phyloP scores from a whole-genome alignment of 2,113 vertebrate species.

The Aix galericulata region DNA sequence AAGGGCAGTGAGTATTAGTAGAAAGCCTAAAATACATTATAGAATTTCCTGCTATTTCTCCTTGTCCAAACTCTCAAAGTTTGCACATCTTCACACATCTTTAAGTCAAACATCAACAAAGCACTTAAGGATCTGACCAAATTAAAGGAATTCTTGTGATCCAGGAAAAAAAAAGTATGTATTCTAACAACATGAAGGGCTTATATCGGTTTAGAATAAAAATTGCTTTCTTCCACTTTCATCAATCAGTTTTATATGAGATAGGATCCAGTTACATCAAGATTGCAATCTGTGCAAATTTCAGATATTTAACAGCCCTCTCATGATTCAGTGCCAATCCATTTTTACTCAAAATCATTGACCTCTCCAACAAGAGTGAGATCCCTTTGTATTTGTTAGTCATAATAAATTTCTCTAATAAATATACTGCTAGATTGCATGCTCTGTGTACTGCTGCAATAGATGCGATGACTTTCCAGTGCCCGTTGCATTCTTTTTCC shows the following conservation, averaged over 20 bases:
- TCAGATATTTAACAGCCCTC: background rate
- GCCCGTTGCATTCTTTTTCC: background rate
- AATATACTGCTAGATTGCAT: background rate
- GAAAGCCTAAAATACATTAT: background rate
- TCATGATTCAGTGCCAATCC: background rate
- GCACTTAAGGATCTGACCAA: background rate
- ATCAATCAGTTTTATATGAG: background rate
- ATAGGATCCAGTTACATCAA: background rate
- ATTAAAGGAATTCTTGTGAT: background rate
- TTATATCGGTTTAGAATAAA: background rate
- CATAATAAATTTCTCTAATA: background rate
- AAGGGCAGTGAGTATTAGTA: background rate
- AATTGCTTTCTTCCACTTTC: background rate
- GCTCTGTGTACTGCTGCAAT: background rate
- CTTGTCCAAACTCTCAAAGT: background rate
- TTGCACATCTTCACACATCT: background rate
- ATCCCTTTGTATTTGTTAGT: background rate
- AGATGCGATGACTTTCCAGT: background rate
- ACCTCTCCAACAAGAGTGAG: background rate
- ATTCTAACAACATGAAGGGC: background rate
- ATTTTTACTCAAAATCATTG: background rate
- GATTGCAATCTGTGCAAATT: background rate
- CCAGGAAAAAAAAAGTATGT: background rate
- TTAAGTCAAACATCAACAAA: background rate
- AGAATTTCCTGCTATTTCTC: background rate